Evolutionary conservation across 2,113 vertebrate genomes (phyloP), one percentile per base, ranked within the genome.

Genomic region (Malurus alboscapulatus): DNA sequence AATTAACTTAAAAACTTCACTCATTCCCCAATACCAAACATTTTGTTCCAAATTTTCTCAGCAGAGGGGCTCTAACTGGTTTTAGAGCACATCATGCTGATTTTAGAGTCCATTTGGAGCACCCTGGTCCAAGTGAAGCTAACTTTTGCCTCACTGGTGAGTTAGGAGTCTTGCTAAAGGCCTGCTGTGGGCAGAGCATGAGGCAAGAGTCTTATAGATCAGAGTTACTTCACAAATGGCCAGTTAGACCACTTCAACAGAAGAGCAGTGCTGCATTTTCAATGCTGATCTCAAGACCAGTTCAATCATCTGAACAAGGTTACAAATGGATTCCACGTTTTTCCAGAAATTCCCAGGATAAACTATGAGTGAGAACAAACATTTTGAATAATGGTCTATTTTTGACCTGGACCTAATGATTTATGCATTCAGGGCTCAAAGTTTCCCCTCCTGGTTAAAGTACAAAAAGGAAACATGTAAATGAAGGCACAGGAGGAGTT

Each of bases 391-490:
- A 88, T 47, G 67, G n/a, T 59, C 51, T 81, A 20, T 74, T 91
- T 94, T 66, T 93, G 75, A 89, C 82, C 45, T 68, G 48, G 34
- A 90, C 30, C 36, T 90, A 90, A 93, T 87, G 61, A 92, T 92
- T 91, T 90, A 91, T 78, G 34, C 40, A 81, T 89, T 88, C 38
- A 67, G 67, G 42, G 45, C 21, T 89, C 55, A 61, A 82, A 86
- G 51, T 58, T 93, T 90, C 47, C 68, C 38, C 40, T 92, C 74
- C 32, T 91, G n/a, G 51, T 88, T 76, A 85, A 85, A 93, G 51
- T 95, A 92, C 53, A 72, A 74, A 86, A 88, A 90, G 42, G 34
- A 90, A 92, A 90, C 62, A 88, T 66, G 80, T 82, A 93, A 90
- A 89, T 83, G 63, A 84, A 94, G 66, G 53, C 81, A 68, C 58